Base-by-base conservation (phyloP, 2,888 invertebrate genomes). In the Tetheella fluctuosa region DNA sequence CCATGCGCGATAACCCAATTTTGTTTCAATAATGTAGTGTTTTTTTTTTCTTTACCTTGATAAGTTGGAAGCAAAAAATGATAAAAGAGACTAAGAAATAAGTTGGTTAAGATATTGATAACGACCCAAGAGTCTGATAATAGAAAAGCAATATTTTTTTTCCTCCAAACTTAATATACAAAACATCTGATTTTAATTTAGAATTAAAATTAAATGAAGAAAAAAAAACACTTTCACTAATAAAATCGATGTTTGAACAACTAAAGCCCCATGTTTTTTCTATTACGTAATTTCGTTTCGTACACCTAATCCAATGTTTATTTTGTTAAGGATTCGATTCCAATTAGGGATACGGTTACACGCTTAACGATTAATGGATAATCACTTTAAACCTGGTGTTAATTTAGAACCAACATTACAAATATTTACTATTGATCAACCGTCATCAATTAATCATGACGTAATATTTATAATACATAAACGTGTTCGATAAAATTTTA, bases 261-360 rank as follows among this genome's bases (percentile, higher is more conserved):
- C 61, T 57, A 63, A 61, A 59, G 25, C 42, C 30, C 30, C 62
- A 63, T 71, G 71, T 67, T 73, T 71, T 66, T 67, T 64, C 64
- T 66, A 63, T 69, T 68, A 74, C 74, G 73, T 73, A 71, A 76
- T 76, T 77, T 74, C 70, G 76, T 76, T 67, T 70, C 59, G 63
- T 66, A 61, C 68, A 70, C 65, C 70, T 69, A 69, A 72, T 68
- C 67, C 74, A 71, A 74, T 79, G 77, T 80, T 81, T 81, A 76
- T 80, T 77, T 81, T 75, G 69, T 65, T 75, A 72, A 66, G 74
- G 71, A 76, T 73, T 72, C 66, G 62, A 64, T 70, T 77, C 60
- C 79, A 79, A 83, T 83, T 82, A 80, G 73, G 69, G 68, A 68
- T 67, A 62, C 68, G 67, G 75, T 72, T 73, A 68, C 72, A 60